Conservation (phyloP, 2,113 vertebrate genomes). For the Vicugna pacos region DNA sequence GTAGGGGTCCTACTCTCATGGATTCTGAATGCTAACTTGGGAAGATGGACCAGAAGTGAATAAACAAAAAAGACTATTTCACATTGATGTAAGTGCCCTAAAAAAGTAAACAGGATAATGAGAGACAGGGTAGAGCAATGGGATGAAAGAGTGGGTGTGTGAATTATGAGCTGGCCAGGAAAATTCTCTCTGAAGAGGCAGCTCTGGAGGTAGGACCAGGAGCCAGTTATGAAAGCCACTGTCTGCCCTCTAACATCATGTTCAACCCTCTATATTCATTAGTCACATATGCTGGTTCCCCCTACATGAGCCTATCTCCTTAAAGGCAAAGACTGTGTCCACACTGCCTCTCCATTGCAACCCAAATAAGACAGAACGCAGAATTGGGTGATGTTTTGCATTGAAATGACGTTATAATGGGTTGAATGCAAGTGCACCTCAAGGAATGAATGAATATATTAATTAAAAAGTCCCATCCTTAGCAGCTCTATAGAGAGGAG, state of each 20-base stretch:
- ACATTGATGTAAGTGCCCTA: no score
- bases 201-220: not conserved
- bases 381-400: not conserved
- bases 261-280: not conserved
- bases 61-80: not conserved
- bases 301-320: not conserved
- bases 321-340: not conserved
- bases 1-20: not conserved
- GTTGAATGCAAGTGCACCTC: not conserved
- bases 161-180: not conserved
- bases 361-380: not conserved
- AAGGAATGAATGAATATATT: not conserved
- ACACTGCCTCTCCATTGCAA: not conserved
- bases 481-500: not conserved
- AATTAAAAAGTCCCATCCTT: not conserved
- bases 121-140: not conserved
- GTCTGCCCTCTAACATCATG: not conserved
- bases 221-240: not conserved
- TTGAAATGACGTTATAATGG: not conserved
- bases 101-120: not conserved
- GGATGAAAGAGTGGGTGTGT: no score
- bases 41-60: not conserved
- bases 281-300: not conserved
- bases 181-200: not conserved
- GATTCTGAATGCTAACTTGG: not conserved